Conservation (phyloP, 2,113 vertebrate genomes). For the Chlamydotis undulata region DNA sequence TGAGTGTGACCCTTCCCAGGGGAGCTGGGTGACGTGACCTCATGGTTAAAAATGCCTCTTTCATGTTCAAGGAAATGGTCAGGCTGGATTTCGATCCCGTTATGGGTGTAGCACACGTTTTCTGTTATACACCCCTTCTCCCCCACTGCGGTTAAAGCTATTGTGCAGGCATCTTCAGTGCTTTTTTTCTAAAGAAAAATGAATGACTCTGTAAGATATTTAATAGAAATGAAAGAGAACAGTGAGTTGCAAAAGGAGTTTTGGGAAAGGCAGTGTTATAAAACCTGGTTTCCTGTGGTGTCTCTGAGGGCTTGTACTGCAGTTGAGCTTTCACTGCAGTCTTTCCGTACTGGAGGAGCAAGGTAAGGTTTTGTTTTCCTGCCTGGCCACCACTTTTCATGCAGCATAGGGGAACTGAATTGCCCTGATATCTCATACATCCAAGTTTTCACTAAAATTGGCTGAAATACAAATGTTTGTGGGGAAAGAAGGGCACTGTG, state of each 20-base stretch:
- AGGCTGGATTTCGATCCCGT: not conserved
- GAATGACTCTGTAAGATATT: not conserved
- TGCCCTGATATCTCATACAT: not conserved
- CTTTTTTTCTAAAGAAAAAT: not conserved
- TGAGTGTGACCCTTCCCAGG: not conserved
- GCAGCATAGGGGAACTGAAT: not conserved
- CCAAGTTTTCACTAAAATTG: fast-evolving
- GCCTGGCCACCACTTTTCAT: fast-evolving
- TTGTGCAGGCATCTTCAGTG: not conserved
- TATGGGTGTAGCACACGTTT: not conserved
- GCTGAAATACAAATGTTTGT: not conserved
- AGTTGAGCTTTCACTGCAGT: not conserved
- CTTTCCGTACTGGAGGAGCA: not conserved
- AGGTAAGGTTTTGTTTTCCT: not conserved
- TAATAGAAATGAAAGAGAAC: not conserved
- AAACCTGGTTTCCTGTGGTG: not conserved
- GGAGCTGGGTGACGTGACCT: not conserved
- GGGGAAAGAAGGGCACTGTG: not conserved
- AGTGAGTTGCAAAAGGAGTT: not conserved
- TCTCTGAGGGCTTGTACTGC: not conserved
- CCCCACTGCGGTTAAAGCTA: fast-evolving
- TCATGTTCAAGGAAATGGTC: not conserved
- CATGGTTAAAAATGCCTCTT: not conserved
- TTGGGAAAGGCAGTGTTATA: not conserved
- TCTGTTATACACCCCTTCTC: not conserved